phyloP scores from a whole-genome alignment of 37 sponge, comb jelly and placozoan genomes.

The Eunapius fragilis region DNA sequence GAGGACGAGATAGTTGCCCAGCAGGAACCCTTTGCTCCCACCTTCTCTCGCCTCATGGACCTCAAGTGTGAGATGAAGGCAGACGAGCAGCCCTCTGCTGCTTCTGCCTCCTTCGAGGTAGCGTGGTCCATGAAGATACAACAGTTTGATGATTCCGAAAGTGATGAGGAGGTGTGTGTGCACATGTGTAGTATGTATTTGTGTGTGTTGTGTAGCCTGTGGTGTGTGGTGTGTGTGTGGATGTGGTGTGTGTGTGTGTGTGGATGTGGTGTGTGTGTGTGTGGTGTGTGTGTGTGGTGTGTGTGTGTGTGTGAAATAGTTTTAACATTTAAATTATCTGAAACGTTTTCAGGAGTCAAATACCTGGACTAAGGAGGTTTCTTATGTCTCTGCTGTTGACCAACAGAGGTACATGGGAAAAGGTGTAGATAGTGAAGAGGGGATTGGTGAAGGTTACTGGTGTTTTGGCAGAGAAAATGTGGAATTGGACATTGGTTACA shows the following conservation, averaged over 20 bases:
- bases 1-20: slow-evolving; percentile 51
- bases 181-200: neutral
- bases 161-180: slow-evolving; percentile 42
- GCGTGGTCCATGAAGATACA: slow-evolving; percentile 66
- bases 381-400: slow-evolving; percentile 29
- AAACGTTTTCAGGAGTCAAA: slow-evolving; percentile 23
- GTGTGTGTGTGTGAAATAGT: too few relatives aligned
- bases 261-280: too few relatives aligned
- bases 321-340: neutral
- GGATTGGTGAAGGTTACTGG: neutral
- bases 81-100: slow-evolving; percentile 42
- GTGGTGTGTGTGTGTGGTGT: too few relatives aligned
- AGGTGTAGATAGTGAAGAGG: neutral
- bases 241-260: too few relatives aligned
- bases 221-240: too few relatives aligned
- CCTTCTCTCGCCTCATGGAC: slow-evolving; percentile 48
- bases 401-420: slow-evolving; percentile 6
- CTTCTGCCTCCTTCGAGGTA: slow-evolving; percentile 48
- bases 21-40: slow-evolving; percentile 30
- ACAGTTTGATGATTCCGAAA: slow-evolving; percentile 70
- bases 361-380: slow-evolving; percentile 44
- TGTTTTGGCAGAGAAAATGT: neutral
- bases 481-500: neutral
- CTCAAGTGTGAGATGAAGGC: slow-evolving; percentile 26
- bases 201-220: neutral